phyloP scores from a whole-genome alignment of 2,797 vertebrate genomes.

The Eospalax fontanierii region DNA sequence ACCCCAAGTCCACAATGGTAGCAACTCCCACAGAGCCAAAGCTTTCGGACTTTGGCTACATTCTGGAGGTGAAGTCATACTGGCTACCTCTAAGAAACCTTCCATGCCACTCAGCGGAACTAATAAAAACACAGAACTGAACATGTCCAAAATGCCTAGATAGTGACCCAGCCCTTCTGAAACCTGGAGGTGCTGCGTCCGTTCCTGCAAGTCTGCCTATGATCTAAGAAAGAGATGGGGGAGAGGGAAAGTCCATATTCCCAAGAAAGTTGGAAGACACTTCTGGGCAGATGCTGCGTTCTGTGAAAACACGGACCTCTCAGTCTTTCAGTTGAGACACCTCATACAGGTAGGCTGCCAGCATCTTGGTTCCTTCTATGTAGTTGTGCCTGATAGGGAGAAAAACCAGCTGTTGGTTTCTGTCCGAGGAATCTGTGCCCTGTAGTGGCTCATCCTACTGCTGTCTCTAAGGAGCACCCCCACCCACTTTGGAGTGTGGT shows the following conservation, averaged over 20 bases:
- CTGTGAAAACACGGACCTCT: neutral
- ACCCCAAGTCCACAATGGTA: accelerated
- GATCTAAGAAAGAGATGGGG: neutral
- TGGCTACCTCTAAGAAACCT: neutral
- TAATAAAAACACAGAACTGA: neutral
- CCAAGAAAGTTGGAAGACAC: neutral
- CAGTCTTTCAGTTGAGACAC: conserved; percentile 93
- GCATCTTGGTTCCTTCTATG: conserved; percentile 96
- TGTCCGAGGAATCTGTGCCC: accelerated
- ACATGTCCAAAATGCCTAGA: accelerated
- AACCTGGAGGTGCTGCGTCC: neutral
- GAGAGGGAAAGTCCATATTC: neutral
- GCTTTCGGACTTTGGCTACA: too few species aligned
- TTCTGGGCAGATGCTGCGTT: accelerated
- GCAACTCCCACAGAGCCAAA: neutral
- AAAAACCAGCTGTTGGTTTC: accelerated
- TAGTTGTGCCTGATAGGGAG: conserved; percentile 90
- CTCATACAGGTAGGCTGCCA: conserved; percentile 97
- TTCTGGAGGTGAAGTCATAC: neutral
- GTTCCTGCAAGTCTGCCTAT: neutral
- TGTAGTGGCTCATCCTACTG: accelerated
- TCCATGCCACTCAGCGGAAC: neutral
- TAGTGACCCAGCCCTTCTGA: neutral
- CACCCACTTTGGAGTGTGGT: accelerated
- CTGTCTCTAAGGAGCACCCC: neutral